Conservation (phyloP, 1,140 invertebrate genomes). For the Conopomorpha cramerella region DNA sequence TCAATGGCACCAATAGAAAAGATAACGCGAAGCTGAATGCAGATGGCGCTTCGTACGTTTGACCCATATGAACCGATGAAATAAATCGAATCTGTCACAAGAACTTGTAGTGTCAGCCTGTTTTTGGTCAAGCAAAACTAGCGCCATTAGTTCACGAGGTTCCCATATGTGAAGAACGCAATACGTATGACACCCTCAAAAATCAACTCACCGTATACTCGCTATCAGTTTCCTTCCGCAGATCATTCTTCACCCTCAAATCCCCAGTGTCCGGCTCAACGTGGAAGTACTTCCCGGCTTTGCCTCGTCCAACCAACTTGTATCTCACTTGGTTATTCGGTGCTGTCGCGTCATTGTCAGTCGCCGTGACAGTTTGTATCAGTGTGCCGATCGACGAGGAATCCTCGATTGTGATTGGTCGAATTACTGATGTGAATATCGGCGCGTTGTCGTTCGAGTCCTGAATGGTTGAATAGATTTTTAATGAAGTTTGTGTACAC, state of each 20-base stretch:
- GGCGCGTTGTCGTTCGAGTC: constrained; percentile 86
- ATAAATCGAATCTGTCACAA: too few relatives aligned
- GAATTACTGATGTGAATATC: constrained; percentile 78
- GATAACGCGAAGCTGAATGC: too few relatives aligned
- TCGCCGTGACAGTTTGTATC: constrained; percentile 77
- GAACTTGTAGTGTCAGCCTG: too few relatives aligned
- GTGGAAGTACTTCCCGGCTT: constrained; percentile 81
- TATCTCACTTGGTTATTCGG: constrained; percentile 82
- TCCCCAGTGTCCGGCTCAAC: constrained; percentile 83
- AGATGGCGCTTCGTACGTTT: too few relatives aligned
- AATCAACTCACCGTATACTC: constrained; percentile 73
- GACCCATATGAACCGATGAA: too few relatives aligned
- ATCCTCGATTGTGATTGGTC: constrained; percentile 82
- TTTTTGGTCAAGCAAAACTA: constrained; percentile 1
- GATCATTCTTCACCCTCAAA: constrained; percentile 77
- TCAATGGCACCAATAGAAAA: too few relatives aligned
- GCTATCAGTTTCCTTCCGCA: constrained; percentile 81
- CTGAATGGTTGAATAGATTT: too few relatives aligned
- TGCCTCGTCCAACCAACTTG: constrained; percentile 79
- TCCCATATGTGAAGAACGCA: too few relatives aligned
- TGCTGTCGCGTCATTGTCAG: constrained; percentile 80
- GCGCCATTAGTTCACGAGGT: too few relatives aligned
- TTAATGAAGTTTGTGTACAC: too few relatives aligned
- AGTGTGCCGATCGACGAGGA: constrained; percentile 79
- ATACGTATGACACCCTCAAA: too few relatives aligned